These are phyloP conservation scores for Euzetes globulus DNA, from an alignment of 2,888 invertebrate species.

Conservation along the genomic window DNA sequence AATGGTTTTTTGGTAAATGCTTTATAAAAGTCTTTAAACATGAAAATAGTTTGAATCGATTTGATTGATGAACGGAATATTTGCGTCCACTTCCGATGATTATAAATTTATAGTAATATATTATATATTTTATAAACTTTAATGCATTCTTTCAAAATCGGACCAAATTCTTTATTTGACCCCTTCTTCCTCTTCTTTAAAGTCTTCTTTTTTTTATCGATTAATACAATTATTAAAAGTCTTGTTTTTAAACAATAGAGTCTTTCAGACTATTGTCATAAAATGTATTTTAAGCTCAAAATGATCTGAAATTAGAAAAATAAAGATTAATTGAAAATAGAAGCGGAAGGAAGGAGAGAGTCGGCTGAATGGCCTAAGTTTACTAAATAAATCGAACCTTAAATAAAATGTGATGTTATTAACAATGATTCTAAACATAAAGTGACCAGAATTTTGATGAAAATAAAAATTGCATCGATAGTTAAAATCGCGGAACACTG, in stretches of 20 bases:
- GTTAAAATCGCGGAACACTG: constrained; percentile 98
- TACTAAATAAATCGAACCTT: neutral
- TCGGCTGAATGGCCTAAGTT: too few relatives aligned
- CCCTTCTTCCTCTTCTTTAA: too few relatives aligned
- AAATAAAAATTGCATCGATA: constrained; percentile 46
- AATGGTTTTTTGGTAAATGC: constrained; percentile 14
- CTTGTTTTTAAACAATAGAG: neutral
- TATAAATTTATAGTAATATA: constrained; percentile 11
- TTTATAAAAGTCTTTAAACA: constrained; percentile 19
- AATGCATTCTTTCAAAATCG: too few relatives aligned
- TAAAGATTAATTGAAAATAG: too few relatives aligned
- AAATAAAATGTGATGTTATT: constrained; percentile 15
- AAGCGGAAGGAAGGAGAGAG: too few relatives aligned
- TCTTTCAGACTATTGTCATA: neutral
- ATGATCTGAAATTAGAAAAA: constrained; percentile 17
- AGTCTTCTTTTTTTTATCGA: too few relatives aligned
- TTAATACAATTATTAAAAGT: too few relatives aligned
- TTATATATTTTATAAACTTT: neutral
- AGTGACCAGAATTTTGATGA: constrained; percentile 69
- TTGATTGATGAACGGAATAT: constrained; percentile 7
- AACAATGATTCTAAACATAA: constrained; percentile 52
- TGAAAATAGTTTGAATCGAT: constrained; percentile 18
- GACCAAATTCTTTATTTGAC: too few relatives aligned
- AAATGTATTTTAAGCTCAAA: constrained; percentile 24
- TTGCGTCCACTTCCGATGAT: neutral